These are phyloP conservation scores for Xiphorhynchus erythropygius DNA, from an alignment of 2,797 vertebrate genomes.

Conservation along the genomic window DNA sequence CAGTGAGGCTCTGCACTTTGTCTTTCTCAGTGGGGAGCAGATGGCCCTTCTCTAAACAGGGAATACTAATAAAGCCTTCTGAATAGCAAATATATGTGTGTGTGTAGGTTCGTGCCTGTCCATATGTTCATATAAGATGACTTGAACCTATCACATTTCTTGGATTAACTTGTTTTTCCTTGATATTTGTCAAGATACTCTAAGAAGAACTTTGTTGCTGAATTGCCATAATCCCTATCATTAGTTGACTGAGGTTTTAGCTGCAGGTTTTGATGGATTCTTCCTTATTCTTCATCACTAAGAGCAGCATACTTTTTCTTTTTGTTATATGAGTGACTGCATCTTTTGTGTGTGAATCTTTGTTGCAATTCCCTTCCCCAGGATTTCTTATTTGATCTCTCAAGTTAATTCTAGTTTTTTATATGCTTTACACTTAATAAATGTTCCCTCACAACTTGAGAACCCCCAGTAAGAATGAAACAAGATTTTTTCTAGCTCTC, in stretches of 20 bases:
- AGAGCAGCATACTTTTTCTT: not conserved
- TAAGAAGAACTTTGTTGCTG: not conserved
- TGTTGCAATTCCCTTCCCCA: not conserved
- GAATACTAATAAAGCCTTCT: not conserved
- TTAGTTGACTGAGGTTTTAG: not conserved
- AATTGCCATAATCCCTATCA: not conserved
- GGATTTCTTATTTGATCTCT: not conserved
- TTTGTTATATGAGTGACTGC: not conserved
- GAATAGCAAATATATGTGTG: not conserved
- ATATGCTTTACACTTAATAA: not conserved
- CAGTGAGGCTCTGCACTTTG: conserved; percentile 4
- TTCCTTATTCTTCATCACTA: not conserved
- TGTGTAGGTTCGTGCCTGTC: not conserved
- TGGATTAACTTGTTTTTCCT: not conserved
- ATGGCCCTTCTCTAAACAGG: conserved; percentile 11
- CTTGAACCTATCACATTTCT: not conserved
- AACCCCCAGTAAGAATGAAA: not conserved
- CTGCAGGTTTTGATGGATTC: not conserved
- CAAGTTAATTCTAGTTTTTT: not conserved
- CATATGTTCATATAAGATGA: not conserved
- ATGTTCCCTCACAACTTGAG: not conserved
- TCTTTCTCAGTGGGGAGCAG: conserved; percentile 35
- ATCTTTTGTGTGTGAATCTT: not conserved
- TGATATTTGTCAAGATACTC: not conserved
- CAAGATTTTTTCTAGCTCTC: not conserved